A percentile compares a stretch with the other conserved stretches of the same genome.
phyloP scores from a whole-genome alignment of 1,140 invertebrate species.

The Ectropis grisescens region DNA sequence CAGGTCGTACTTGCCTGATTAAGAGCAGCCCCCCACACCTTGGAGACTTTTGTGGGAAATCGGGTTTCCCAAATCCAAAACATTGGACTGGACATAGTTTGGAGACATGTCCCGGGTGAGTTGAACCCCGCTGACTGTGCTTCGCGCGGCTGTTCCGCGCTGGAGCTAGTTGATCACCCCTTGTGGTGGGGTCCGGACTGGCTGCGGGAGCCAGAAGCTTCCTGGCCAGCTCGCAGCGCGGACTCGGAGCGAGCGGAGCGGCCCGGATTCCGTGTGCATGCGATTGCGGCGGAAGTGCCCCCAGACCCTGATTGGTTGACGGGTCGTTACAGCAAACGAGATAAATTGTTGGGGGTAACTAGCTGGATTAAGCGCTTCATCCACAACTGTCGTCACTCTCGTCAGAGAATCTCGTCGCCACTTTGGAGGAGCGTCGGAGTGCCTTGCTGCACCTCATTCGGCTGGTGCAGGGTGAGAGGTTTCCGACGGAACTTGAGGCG shows the following conservation, averaged over 20 bases:
- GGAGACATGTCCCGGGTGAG: slow-evolving; percentile 8
- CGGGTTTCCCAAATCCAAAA: not conserved
- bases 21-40: not conserved
- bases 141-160: slow-evolving; percentile 7
- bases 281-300: too few relatives aligned
- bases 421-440: slow-evolving; percentile 2
- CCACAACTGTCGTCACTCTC: slow-evolving; percentile 1
- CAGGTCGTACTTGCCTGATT: not conserved
- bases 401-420: slow-evolving; percentile 1
- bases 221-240: not conserved
- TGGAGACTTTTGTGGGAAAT: not conserved
- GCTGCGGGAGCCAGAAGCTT: slow-evolving; percentile 5
- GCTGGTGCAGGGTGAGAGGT: slow-evolving; percentile 3
- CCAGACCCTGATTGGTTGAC: slow-evolving; percentile 2
- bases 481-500: slow-evolving; percentile 1
- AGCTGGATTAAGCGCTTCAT: slow-evolving; percentile 7
- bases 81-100: not conserved
- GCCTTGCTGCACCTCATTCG: slow-evolving; percentile 1
- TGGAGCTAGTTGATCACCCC: slow-evolving; percentile 1
- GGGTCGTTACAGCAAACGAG: slow-evolving; percentile 1
- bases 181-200: slow-evolving; percentile 8
- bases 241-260: too few relatives aligned
- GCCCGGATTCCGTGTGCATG: too few relatives aligned
- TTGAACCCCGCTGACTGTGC: slow-evolving; percentile 9
- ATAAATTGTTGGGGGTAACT: slow-evolving; percentile 6